These are phyloP conservation scores for Chlorocebus sabaeus DNA, from an alignment of 2,113 vertebrate genomes.

Conservation along the genomic window DNA sequence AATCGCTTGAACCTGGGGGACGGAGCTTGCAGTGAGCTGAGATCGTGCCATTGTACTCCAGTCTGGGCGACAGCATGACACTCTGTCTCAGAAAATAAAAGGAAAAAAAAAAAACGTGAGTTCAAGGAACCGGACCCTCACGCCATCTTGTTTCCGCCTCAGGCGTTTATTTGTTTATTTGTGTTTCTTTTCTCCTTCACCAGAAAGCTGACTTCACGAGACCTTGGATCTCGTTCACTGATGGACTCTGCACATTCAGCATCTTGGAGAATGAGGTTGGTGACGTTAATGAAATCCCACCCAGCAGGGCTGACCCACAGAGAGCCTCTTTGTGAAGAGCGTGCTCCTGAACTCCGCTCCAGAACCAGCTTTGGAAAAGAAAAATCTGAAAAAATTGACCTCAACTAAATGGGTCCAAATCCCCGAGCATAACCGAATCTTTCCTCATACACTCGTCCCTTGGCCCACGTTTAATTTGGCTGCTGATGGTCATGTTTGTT, in stretches of 20 bases:
- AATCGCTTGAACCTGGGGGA: too few relatives aligned
- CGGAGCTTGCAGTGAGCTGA: too few relatives aligned
- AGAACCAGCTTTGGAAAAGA: background rate
- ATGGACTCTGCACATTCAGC: background rate
- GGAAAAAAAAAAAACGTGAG: background rate
- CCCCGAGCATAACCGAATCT: background rate
- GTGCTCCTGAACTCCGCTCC: rapidly evolving
- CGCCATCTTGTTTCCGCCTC: rapidly evolving
- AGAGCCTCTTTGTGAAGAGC: background rate
- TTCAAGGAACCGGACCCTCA: background rate
- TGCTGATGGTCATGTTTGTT: background rate
- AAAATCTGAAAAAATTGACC: background rate
- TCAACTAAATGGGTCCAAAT: background rate
- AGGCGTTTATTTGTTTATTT: background rate
- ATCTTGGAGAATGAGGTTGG: background rate
- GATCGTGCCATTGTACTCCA: too few relatives aligned
- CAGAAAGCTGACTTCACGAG: background rate
- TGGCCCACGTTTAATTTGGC: background rate
- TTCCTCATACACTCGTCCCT: background rate
- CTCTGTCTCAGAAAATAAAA: too few relatives aligned
- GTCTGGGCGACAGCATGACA: too few relatives aligned
- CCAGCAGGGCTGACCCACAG: background rate
- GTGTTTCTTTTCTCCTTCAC: background rate
- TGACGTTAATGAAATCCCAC: background rate
- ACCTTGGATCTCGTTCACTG: background rate